These are phyloP conservation scores for Betta splendens DNA, from an alignment of 2,797 vertebrate species.

Conservation along the genomic window DNA sequence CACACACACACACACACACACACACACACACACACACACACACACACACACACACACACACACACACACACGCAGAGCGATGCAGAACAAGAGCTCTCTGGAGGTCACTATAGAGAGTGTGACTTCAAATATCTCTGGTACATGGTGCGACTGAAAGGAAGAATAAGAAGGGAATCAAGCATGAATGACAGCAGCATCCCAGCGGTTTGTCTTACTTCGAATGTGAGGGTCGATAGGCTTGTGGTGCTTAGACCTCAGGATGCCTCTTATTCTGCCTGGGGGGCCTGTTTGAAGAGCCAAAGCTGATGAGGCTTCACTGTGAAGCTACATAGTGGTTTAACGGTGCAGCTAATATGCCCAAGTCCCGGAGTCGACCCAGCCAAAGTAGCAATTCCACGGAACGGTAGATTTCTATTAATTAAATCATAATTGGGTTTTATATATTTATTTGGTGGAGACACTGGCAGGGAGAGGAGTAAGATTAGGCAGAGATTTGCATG, in stretches of 20 bases:
- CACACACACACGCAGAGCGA: conserved; percentile 27
- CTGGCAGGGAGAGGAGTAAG: conserved; percentile 81
- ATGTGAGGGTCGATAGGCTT: conserved; percentile 68
- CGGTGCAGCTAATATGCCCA: conserved; percentile 75
- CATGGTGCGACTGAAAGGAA: conserved; percentile 49
- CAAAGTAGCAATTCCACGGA: conserved; percentile 80
- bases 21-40: conserved; percentile 38
- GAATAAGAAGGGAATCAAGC: conserved; percentile 29
- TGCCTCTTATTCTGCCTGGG: conserved; percentile 68
- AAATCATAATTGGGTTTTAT: conserved; percentile 88
- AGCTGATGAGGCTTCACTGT: conserved; percentile 74
- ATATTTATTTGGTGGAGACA: conserved; percentile 85
- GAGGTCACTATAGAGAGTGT: conserved; percentile 55
- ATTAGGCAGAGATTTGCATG: conserved; percentile 86
- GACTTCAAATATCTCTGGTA: conserved; percentile 56
- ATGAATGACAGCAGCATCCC: conserved; percentile 53
- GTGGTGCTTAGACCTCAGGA: conserved; percentile 73
- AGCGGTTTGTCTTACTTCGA: conserved; percentile 58
- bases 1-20: conserved; percentile 27
- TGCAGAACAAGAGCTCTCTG: conserved; percentile 56
- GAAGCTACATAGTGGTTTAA: conserved; percentile 72
- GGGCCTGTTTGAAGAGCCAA: conserved; percentile 74
- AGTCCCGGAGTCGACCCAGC: conserved; percentile 69
- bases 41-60: conserved; percentile 24
- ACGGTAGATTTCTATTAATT: conserved; percentile 86